Base-by-base conservation (phyloP, 2,113 vertebrate species). In the Petromus typicus region DNA sequence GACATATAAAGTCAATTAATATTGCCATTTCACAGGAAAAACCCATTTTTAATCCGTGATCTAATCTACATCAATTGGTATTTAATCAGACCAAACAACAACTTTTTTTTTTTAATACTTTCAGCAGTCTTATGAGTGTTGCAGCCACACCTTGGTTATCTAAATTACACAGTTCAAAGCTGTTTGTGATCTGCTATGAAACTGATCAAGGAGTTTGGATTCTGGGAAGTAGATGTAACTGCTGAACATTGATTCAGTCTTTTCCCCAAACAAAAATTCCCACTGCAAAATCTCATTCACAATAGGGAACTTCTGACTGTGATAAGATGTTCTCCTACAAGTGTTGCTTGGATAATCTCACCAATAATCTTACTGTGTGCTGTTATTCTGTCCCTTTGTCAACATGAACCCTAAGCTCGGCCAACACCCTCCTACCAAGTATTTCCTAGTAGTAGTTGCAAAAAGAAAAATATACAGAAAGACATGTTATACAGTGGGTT, bases 21-120 rank as follows among this genome's bases (percentile, higher is more conserved):
- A 37, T 63, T 51, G 7, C 11, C 25, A 73, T 75, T 86, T 71
- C 89, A 73, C 3, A 94, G 78, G 22, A 87, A 90, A 90, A 71
- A 86, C 94, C 2, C 71, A 2, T 94, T 96, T 94, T n/a, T 75
- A 83, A 78, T 57, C 10, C 83, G 20, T 79, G 48, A 54, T 7
- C 16, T 87, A 64, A 34, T n/a, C 48, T 67, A 2, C 63, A 40
- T 75, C 48, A 80, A 89, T 17, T 71, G 10, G 8, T 67, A 64
- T 75, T 86, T 86, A 91, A 64, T 57, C 59, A 57, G 25, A 45
- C 79, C 56, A 8, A 61, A 16, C 6, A 69, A 54, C 25, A 8
- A 4, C 45, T 6, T 48, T 84, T 56, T 37, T 6, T 48, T 84
- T 56, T 37, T n/a, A 78, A 5, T 69, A 45, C 84, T 22, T n/a